phyloP scores from a whole-genome alignment of 1,140 invertebrate species.

The Platyscapa corneri region DNA sequence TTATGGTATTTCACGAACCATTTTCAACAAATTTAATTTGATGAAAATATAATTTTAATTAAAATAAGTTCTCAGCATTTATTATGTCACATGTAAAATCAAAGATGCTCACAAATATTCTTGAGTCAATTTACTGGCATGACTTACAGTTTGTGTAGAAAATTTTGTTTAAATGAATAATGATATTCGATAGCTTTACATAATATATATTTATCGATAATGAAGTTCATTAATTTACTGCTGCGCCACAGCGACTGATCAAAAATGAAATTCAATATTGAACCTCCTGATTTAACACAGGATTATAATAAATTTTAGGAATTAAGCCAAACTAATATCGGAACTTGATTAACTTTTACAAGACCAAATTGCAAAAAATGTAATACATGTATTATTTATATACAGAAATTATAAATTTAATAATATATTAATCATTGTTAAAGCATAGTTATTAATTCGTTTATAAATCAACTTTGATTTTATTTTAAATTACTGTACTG shows the following conservation, averaged over 20 bases:
- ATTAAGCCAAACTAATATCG: background rate
- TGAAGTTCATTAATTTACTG: background rate
- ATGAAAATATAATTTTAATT: background rate
- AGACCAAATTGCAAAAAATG: no score
- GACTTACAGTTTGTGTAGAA: background rate
- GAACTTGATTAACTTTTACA: no score
- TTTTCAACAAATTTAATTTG: background rate
- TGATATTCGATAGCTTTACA: background rate
- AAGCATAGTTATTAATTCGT: no score
- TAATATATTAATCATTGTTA: no score
- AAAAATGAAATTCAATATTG: background rate
- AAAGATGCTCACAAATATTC: background rate
- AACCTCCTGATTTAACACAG: background rate
- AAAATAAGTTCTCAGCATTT: background rate
- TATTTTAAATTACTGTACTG: no score
- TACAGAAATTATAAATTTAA: background rate
- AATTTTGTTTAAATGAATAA: constrained; percentile 9
- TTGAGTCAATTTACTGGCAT: background rate
- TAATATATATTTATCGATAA: constrained; percentile 3
- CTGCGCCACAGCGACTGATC: background rate
- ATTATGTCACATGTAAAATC: background rate
- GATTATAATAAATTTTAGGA: constrained; percentile 11
- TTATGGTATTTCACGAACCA: background rate
- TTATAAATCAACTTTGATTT: no score
- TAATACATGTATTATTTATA: background rate